phyloP scores from a whole-genome alignment of 2,797 vertebrate species.

The Astyanax mexicanus region DNA sequence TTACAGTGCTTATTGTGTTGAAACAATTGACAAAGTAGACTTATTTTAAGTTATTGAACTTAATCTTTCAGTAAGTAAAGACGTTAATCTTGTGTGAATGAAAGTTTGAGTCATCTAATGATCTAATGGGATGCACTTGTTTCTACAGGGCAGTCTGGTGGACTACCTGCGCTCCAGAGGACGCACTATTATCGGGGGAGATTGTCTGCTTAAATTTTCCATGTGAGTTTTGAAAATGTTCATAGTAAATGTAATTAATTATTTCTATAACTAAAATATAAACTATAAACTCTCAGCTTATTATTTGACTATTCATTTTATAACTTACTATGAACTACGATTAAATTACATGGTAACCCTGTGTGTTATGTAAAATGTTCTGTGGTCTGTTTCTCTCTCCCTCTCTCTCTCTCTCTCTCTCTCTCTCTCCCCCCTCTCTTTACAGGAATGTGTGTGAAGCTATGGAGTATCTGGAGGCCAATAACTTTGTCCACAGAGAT shows the following conservation, averaged over 20 bases:
- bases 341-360: too few relatives aligned
- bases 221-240: slow-evolving; percentile 80
- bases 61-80: not conserved
- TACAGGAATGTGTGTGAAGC: slow-evolving; percentile 94
- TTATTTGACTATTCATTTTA: not conserved
- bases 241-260: not conserved
- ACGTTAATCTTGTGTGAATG: not conserved
- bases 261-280: slow-evolving; percentile 1
- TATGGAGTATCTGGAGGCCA: slow-evolving; percentile 95
- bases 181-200: slow-evolving; percentile 89
- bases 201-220: slow-evolving; percentile 92
- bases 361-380: too few relatives aligned
- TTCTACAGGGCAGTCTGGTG: slow-evolving; percentile 90
- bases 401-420: not conserved
- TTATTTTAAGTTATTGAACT: too few relatives aligned
- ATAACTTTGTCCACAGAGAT: slow-evolving; percentile 96
- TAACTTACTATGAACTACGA: not conserved
- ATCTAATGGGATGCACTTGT: not conserved
- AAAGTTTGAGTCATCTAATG: not conserved
- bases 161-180: slow-evolving; percentile 95
- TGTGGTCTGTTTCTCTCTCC: too few relatives aligned
- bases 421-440: not conserved
- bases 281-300: not conserved
- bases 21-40: too few relatives aligned
- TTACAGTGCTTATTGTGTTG: too few relatives aligned